Evolutionary conservation across 2,888 invertebrate species (phyloP), one percentile per base, ranked within the genome.

Genomic region (Augiades crinisus): DNA sequence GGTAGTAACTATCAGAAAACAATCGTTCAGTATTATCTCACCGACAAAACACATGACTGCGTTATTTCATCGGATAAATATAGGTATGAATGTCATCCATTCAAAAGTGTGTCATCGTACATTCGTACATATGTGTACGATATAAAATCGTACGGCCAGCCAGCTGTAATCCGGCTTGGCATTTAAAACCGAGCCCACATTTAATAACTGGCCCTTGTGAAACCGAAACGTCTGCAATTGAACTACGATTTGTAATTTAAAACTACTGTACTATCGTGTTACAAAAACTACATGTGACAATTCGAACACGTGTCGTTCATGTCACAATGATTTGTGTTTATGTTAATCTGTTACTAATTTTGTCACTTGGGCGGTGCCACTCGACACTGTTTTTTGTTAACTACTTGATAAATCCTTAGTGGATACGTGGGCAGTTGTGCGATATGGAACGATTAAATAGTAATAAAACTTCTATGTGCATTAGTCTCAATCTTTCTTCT

Each of bases 121-220:
- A 16, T 44, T 37, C 10, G 16, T 38, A 17, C 19, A 19, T 19
- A 19, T 5, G 19, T 5, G 10, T 19, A 21, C 37, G 30, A 24
- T 33, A 41, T 49, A 49, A 49, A 41, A 49, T 19, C 19, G 40
- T 13, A 33, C 33, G 13, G 40, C 10, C 40, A 14, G 24, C 17
- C 33, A 10, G 47, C 16, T n/a, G 34, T 24, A 33, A 49, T 41
- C 41, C 34, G 49, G 24, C 34, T 3, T 49, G 49, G 41, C 41
- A 49, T 49, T 49, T 49, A 33, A 40, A 34, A 49, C 34, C 24
- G 40, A 34, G 49, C 4, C 21, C 49, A 33, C 41, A 13, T 47
- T 47, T 49, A 49, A 49, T 49, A 49, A 49, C 38, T 31, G 49
- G 49, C 33, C 49, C 41, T 49, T 49, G 33, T 41, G 49, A 24